Base-by-base conservation (phyloP, 2,797 vertebrate genomes). In the Chromobotia macracanthus region DNA sequence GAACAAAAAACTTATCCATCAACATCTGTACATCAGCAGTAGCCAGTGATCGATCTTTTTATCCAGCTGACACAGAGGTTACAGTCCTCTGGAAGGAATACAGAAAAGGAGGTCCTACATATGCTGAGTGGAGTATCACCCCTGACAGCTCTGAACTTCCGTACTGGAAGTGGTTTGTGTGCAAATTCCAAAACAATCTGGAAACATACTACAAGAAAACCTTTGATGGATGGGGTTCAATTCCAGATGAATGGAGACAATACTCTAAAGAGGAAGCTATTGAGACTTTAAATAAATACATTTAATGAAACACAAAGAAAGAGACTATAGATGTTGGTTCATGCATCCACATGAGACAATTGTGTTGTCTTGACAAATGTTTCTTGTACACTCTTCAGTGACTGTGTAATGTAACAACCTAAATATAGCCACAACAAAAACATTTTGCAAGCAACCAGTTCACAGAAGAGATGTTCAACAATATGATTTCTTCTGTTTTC, bases 121-220 rank as follows among this genome's bases (percentile, higher is more conserved):
- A 23, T 18, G 63, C 16, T 4, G 58, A 21, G 15, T 83, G 82
- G 79, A 82, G 69, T 48, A 82, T 82, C 60, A 76, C 72, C 13
- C 76, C 83, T 44, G 65, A 80, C 41, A 25, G n/a, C 2, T 72
- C 80, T 6, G 61, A 72, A 16, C 28, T 67, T n/a, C 46, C 77
- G 0, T 75, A 79, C 50, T 83, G 81, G 77, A 75, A 83, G 23
- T 80, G 77, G 81, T 69, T 79, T 79, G 35, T 76, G 55, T 82
- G 77, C 44, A 56, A 35, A 60, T 82, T 84, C 51, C 38, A 84
- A 18, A 13, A 51, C n/a, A 46, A 82, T 3, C 35, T 82, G 68
- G 77, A 80, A 19, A 31, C 18, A 0, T 0, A 44, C 31, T 55
- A 75, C 8, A 12, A 16, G 2, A 60, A 25, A 53, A 70, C 5